A percentile compares a stretch with the other conserved stretches of the same genome.
These are phyloP conservation scores for Saturnia japonica DNA, from an alignment of 2,888 invertebrate species.

Conservation along the genomic window DNA sequence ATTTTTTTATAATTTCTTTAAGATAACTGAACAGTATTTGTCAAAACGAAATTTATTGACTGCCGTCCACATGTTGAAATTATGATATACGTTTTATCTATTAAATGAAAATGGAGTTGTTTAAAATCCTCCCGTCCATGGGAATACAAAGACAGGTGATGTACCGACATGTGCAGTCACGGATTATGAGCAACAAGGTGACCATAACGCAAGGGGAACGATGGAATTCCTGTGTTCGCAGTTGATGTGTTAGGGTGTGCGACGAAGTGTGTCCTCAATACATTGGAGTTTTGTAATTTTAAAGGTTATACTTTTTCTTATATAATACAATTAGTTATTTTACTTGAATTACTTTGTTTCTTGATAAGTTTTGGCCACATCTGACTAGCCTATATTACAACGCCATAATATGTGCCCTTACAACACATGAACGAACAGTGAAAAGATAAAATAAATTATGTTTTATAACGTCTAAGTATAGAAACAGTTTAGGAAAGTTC, in stretches of 20 bases:
- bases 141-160: constrained; percentile 74
- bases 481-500: too few species aligned
- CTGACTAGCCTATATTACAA: not conserved
- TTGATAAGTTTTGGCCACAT: not conserved
- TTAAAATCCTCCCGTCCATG: constrained; percentile 50
- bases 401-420: not conserved
- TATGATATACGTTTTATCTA: not conserved
- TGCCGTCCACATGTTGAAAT: not conserved
- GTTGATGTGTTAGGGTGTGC: constrained; percentile 58
- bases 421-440: not conserved
- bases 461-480: not conserved
- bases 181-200: constrained; percentile 55
- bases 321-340: not conserved
- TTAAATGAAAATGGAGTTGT: constrained; percentile 23
- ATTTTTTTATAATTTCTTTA: not conserved
- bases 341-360: not conserved
- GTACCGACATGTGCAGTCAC: constrained; percentile 68
- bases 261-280: constrained; percentile 59
- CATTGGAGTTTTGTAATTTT: not conserved
- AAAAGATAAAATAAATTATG: not conserved
- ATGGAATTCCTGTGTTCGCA: constrained; percentile 11
- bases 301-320: not conserved
- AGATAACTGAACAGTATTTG: not conserved
- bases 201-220: constrained; percentile 21
- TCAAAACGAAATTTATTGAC: not conserved